Evolutionary conservation across 2,113 vertebrate genomes (phyloP).

Genomic region (Naja naja): DNA sequence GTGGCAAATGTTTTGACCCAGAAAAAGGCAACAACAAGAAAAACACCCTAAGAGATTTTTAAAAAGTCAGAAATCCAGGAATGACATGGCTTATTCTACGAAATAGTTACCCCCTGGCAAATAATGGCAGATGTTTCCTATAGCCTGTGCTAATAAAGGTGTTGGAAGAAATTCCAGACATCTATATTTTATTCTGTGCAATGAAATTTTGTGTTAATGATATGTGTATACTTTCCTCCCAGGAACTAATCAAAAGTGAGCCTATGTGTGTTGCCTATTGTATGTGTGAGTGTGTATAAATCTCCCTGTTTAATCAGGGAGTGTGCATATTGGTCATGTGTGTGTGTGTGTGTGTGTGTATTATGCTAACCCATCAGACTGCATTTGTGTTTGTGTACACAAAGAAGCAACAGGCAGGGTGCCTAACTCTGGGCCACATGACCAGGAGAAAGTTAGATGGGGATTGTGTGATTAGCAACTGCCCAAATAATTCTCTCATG

Average conservation of each 20-base stretch:
- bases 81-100: neutral
- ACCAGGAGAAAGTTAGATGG: neutral
- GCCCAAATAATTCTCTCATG: neutral
- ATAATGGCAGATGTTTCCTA: neutral
- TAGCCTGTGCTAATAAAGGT: neutral
- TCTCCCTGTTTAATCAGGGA: neutral
- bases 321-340: neutral
- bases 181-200: neutral
- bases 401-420: neutral
- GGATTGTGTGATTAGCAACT: neutral
- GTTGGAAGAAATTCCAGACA: neutral
- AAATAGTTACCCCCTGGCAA: neutral
- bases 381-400: neutral
- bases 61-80: neutral
- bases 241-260: neutral
- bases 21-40: neutral
- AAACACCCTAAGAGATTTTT: neutral
- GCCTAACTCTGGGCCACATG: neutral
- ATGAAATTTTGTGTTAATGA: neutral
- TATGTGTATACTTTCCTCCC: neutral
- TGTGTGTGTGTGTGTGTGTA: neutral
- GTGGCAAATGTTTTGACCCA: neutral
- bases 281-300: neutral
- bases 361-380: neutral
- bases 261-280: neutral